A percentile compares a stretch with the other conserved stretches of the same genome.
Evolutionary conservation across 2,797 vertebrate species (phyloP).

Genomic region (Strix occidentalis): DNA sequence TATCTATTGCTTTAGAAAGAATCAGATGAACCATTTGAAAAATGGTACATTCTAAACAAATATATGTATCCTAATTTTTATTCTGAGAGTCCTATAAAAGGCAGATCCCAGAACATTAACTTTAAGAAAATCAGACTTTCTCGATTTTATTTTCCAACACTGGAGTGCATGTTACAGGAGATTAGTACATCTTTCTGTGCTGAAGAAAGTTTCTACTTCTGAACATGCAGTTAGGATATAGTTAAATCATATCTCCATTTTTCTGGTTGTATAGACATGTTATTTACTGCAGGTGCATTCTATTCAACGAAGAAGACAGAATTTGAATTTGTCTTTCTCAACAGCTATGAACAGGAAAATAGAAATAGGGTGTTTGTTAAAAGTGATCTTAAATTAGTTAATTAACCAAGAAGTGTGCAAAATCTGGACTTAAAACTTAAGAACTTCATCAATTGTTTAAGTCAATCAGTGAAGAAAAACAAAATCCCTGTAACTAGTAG

Average conservation of each 20-base stretch:
- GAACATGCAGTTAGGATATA: background rate
- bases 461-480: background rate
- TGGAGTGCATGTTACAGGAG: accelerated
- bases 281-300: background rate
- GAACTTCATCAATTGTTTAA: background rate
- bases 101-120: background rate
- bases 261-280: background rate
- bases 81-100: background rate
- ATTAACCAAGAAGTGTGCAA: background rate
- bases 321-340: background rate
- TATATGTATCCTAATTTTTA: background rate
- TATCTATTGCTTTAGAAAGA: background rate
- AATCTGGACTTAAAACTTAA: background rate
- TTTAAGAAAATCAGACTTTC: background rate
- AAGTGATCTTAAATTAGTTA: background rate
- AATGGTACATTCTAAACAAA: background rate
- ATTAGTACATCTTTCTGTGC: background rate
- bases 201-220: background rate
- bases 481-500: background rate
- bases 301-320: background rate
- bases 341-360: background rate
- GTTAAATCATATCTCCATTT: background rate
- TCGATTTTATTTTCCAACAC: background rate
- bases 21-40: background rate
- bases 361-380: background rate